Conservation (phyloP, 2,797 vertebrate species). For the Anabacerthia variegaticeps region DNA sequence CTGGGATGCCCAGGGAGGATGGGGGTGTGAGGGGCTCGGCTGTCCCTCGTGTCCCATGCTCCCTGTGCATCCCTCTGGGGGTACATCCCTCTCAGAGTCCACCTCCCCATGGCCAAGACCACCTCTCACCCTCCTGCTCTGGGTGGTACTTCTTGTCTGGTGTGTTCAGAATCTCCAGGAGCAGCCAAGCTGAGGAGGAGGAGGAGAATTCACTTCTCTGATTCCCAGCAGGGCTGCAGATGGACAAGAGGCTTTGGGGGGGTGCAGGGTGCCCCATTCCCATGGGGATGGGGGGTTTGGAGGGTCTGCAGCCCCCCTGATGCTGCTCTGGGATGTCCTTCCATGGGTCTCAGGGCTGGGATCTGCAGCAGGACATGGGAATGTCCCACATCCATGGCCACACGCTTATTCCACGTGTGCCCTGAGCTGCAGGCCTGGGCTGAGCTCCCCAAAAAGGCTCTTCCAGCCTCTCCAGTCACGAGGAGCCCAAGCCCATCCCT, state of each 20-base stretch:
- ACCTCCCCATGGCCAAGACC: accelerated
- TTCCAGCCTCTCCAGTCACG: background rate
- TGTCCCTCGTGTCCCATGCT: accelerated
- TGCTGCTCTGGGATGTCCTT: background rate
- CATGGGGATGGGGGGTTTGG: background rate
- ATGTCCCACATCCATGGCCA: accelerated
- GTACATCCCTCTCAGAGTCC: no score
- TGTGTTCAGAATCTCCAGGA: accelerated
- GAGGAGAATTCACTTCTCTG: background rate
- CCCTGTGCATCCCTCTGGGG: accelerated
- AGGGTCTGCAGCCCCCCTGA: background rate
- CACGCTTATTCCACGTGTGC: accelerated
- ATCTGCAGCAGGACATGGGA: accelerated
- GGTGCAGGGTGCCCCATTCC: background rate
- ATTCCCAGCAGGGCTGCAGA: background rate
- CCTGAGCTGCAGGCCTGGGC: background rate
- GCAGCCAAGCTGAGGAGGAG: background rate
- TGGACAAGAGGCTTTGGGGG: background rate
- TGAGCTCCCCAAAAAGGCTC: background rate
- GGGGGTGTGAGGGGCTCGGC: accelerated
- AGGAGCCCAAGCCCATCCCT: background rate
- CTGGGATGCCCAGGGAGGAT: accelerated
- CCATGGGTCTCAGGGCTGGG: background rate
- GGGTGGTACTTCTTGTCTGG: background rate
- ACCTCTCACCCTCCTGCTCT: background rate